Evolutionary conservation across 2,113 vertebrate genomes (phyloP).

Genomic region (Melanocharis versteri): DNA sequence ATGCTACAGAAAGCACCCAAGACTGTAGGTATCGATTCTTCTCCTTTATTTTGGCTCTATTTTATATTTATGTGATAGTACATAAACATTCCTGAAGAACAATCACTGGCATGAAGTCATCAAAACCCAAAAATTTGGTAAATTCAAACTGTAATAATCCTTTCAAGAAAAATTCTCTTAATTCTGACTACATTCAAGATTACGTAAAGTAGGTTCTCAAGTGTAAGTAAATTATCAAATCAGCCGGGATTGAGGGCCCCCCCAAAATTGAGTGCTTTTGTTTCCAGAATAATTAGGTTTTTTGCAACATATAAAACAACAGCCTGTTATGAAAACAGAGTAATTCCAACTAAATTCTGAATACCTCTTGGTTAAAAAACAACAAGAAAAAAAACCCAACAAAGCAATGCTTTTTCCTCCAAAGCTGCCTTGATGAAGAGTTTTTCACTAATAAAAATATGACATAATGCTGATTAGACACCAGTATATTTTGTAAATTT

Average conservation of each 20-base stretch:
- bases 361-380: not conserved
- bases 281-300: not conserved
- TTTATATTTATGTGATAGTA: not conserved
- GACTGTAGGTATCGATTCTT: not conserved
- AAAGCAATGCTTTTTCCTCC: not conserved
- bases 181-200: not conserved
- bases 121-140: not conserved
- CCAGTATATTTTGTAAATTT: not conserved
- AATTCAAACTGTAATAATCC: not conserved
- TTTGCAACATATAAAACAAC: not conserved
- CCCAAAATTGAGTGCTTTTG: not conserved
- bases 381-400: not conserved
- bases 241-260: not conserved
- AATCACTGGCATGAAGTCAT: not conserved
- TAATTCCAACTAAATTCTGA: not conserved
- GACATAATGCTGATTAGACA: not conserved
- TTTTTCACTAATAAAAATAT: not conserved
- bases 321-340: not conserved
- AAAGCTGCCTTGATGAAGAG: not conserved
- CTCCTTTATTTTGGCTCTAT: not conserved
- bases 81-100: not conserved
- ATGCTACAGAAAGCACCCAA: not conserved
- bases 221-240: not conserved
- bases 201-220: not conserved
- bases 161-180: not conserved